Conservation (phyloP, 2,113 vertebrate species). For the Phycodurus eques region DNA sequence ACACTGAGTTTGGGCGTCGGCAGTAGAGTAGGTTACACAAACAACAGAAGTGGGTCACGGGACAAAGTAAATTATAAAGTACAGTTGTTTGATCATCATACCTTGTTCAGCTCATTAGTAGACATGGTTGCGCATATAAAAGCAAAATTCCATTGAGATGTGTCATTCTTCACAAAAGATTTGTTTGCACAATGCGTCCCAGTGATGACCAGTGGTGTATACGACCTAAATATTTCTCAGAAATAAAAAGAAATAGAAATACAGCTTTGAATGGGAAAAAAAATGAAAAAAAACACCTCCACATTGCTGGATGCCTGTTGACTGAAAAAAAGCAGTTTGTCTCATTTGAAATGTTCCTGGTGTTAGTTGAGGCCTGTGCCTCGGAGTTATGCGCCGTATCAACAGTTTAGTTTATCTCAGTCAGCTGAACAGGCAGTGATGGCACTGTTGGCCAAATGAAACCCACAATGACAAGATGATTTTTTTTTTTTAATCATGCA, state of each 20-base stretch:
- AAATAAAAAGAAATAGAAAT: no score
- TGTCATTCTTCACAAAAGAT: not conserved
- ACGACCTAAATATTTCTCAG: not conserved
- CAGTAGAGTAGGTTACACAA: not conserved
- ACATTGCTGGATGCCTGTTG: not conserved
- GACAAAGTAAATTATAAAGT: not conserved
- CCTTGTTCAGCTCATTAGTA: not conserved
- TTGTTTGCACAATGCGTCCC: not conserved
- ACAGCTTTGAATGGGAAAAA: not conserved
- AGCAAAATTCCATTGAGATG: not conserved
- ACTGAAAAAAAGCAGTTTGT: constrained; percentile 30
- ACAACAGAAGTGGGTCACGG: constrained; percentile 46
- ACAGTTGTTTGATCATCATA: not conserved
- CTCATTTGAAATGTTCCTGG: constrained; percentile 13
- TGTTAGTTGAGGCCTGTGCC: constrained; percentile 8
- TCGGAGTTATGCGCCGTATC: constrained; percentile 10
- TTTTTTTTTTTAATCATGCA: not conserved
- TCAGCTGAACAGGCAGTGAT: constrained; percentile 5
- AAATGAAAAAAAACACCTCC: not conserved
- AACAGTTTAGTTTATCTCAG: constrained; percentile 13
- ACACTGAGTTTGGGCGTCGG: not conserved
- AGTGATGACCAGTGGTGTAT: not conserved
- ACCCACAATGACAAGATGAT: not conserved
- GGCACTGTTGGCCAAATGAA: not conserved
- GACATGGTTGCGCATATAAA: not conserved